A percentile compares a stretch with the other conserved stretches of the same genome.
Evolutionary conservation across 2,113 vertebrate genomes (phyloP).

Genomic region (Lates calcarifer): DNA sequence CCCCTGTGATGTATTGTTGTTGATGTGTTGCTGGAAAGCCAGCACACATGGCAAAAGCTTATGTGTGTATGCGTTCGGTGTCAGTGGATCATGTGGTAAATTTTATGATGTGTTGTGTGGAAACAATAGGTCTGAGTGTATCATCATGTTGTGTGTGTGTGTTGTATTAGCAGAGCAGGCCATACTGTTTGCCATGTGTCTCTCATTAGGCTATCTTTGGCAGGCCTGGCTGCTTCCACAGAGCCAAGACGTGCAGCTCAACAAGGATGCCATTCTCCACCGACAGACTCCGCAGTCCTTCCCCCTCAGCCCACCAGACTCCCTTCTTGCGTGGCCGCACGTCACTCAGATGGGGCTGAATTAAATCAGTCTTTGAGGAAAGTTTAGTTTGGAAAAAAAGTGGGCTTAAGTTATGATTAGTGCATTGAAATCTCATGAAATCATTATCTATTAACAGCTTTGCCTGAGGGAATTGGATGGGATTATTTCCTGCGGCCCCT

Average conservation of each 20-base stretch:
- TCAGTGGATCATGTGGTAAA: slow-evolving; percentile 30
- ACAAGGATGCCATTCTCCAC: slow-evolving; percentile 63
- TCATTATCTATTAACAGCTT: slow-evolving; percentile 34
- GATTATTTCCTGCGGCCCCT: slow-evolving; percentile 17
- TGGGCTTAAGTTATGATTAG: background rate
- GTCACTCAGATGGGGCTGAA: slow-evolving; percentile 2
- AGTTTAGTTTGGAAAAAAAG: background rate
- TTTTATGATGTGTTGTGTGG: slow-evolving; percentile 25
- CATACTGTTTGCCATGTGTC: slow-evolving; percentile 68
- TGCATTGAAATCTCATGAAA: slow-evolving; percentile 18
- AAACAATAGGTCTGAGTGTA: slow-evolving; percentile 63
- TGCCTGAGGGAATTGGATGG: background rate
- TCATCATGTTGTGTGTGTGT: slow-evolving; percentile 43
- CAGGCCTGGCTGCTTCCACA: slow-evolving; percentile 50
- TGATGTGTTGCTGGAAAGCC: slow-evolving; percentile 17
- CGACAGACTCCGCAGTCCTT: background rate
- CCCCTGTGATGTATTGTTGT: slow-evolving; percentile 11
- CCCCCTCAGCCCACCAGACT: slow-evolving; percentile 7
- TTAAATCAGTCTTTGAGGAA: slow-evolving; percentile 18
- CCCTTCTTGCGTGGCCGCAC: background rate
- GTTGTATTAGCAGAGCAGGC: slow-evolving; percentile 44
- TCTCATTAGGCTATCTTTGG: slow-evolving; percentile 73
- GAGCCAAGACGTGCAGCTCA: slow-evolving; percentile 49
- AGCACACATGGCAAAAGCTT: slow-evolving; percentile 30
- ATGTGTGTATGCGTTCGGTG: slow-evolving; percentile 19